Base-by-base conservation (phyloP, 2,113 vertebrate genomes). In the Oenanthe oenanthe region DNA sequence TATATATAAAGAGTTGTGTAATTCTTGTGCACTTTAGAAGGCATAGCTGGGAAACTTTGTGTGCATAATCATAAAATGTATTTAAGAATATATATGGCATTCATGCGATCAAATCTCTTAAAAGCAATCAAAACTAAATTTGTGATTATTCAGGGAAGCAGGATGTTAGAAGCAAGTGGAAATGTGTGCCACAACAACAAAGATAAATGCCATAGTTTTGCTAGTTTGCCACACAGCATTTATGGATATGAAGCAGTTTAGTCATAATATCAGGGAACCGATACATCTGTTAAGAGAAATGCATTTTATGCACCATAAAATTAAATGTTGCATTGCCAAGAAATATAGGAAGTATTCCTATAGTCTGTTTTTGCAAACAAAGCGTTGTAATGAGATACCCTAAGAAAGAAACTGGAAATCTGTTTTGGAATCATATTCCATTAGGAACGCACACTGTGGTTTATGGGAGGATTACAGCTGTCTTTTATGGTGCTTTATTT, bases 261-360 rank as follows among this genome's bases (percentile, higher is more conserved):
- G 93, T 97, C 96, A 95, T 94, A 95, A 51, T 96, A 93, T 77
- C 85, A 80, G 89, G 79, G 94, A 97, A 93, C 84, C 8, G 92
- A 96, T 97, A 95, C 87, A 96, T 97, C 97, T 98, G 96, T 96
- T 97, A 97, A 97, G 94, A 97, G 95, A 97, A 98, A 93, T 84
- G 72, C 85, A 89, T 97, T 97, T 94, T 95, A 84, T 85, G 84
- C 92, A 72, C 82, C 93, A 94, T 98, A 97, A 98, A 98, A 98
- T 96, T 94, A 98, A 98, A 98, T 98, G 97, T 92, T 97, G 96
- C 93, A 85, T 95, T 97, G 88, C 96, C 95, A 96, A 94, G 94
- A 89, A 95, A 89, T 97, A 92, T 43, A 95, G 85, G 68, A 86
- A 96, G 92, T 91, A 94, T 96, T 92, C 89, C 84, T 82, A 80